phyloP scores from a whole-genome alignment of 92 coral and sea anemone genomes.

The Epizoanthus ramosus region DNA sequence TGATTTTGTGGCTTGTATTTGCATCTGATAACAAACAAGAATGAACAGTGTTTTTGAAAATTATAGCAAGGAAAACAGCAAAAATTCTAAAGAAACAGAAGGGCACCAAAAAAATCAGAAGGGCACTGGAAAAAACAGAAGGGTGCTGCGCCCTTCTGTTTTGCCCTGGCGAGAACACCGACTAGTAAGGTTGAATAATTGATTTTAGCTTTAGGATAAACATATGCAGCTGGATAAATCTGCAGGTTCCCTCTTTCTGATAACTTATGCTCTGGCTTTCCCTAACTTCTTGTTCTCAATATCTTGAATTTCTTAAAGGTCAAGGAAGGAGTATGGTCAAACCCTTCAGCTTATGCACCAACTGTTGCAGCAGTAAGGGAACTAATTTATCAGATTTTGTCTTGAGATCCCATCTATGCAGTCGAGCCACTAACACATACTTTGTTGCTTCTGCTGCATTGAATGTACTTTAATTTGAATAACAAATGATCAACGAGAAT shows the following conservation, averaged over 20 bases:
- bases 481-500: too few species aligned
- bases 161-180: too few species aligned
- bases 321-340: slow-evolving; percentile 83
- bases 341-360: slow-evolving; percentile 93
- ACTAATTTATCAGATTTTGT: slow-evolving; percentile 10
- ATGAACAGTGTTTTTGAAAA: too few species aligned
- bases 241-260: slow-evolving; percentile 45
- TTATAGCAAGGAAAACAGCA: too few species aligned
- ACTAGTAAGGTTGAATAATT: too few species aligned
- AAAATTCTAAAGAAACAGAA: too few species aligned
- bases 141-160: too few species aligned
- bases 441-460: slow-evolving; percentile 6
- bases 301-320: slow-evolving; percentile 73
- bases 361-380: slow-evolving; percentile 92
- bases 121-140: too few species aligned
- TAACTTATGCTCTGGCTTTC: slow-evolving; percentile 16
- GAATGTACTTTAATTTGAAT: too few species aligned
- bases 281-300: slow-evolving; percentile 48
- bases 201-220: neutral
- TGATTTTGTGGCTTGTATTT: too few species aligned
- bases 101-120: too few species aligned
- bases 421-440: slow-evolving; percentile 17
- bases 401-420: slow-evolving; percentile 22
- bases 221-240: neutral
- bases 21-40: too few species aligned